These are phyloP conservation scores for Nycticebus coucang DNA, from an alignment of 2,113 vertebrate genomes.

Conservation along the genomic window DNA sequence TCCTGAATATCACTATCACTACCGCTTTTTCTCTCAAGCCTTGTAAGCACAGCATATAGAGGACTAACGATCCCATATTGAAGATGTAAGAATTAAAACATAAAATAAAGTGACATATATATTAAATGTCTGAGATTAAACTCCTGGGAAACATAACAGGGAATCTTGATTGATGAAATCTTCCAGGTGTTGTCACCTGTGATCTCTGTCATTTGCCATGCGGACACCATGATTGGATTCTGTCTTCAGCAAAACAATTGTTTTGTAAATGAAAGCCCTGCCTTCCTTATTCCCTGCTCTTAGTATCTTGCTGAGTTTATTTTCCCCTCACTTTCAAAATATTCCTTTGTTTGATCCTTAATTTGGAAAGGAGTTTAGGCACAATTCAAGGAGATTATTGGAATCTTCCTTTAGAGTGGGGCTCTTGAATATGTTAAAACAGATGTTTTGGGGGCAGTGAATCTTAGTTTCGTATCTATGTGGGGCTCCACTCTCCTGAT, in stretches of 20 bases:
- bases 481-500: neutral
- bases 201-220: rapidly evolving
- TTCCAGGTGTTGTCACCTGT: too few relatives aligned
- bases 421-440: neutral
- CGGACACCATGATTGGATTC: too few relatives aligned
- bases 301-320: neutral
- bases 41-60: neutral
- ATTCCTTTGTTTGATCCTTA: neutral
- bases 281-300: neutral
- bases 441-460: neutral
- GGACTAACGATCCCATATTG: neutral
- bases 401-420: neutral
- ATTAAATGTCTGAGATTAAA: neutral
- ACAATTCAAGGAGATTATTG: neutral
- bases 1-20: neutral
- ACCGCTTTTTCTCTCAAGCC: neutral
- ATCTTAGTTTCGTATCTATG: neutral
- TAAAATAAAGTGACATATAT: neutral
- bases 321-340: neutral
- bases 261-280: neutral
- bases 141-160: neutral
- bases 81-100: neutral
- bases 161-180: neutral
- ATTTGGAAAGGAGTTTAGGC: neutral
- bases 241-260: neutral